Conservation (phyloP, 2,888 invertebrate species). For the Meghimatium bilineatum region DNA sequence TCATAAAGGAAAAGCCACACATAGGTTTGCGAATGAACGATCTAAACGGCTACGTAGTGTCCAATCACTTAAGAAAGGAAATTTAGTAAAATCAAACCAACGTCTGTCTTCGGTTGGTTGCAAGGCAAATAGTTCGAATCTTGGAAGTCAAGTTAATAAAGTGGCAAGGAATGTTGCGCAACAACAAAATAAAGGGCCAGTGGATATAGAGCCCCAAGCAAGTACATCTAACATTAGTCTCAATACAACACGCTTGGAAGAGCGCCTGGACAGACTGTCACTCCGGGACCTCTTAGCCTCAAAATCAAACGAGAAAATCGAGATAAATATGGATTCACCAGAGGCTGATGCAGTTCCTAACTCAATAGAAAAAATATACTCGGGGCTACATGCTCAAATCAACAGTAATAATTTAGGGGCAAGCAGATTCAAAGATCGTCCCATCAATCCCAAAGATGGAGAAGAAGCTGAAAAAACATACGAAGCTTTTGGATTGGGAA, state of each 20-base stretch:
- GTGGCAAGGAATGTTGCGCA: no score
- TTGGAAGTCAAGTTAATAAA: not conserved
- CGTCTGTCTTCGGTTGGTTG: not conserved
- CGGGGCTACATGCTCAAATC: not conserved
- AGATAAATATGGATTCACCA: not conserved
- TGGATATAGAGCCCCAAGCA: no score
- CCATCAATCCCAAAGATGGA: not conserved
- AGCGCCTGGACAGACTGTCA: not conserved
- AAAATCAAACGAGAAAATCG: conserved; percentile 6
- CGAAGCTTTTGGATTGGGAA: not conserved
- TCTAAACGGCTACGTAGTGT: not conserved
- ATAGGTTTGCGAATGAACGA: not conserved
- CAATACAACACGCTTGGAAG: not conserved
- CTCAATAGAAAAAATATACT: not conserved
- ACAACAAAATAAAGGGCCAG: not conserved
- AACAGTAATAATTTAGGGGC: not conserved
- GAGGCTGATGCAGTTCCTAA: not conserved
- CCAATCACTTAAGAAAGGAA: not conserved
- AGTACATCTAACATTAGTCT: not conserved
- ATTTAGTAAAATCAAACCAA: not conserved
- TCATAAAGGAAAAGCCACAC: not conserved
- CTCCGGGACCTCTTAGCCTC: not conserved
- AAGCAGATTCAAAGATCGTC: not conserved
- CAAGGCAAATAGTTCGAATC: not conserved
- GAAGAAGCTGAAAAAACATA: not conserved